These are phyloP conservation scores for Agrypnus murinus DNA, from an alignment of 2,888 invertebrate genomes.

Conservation along the genomic window DNA sequence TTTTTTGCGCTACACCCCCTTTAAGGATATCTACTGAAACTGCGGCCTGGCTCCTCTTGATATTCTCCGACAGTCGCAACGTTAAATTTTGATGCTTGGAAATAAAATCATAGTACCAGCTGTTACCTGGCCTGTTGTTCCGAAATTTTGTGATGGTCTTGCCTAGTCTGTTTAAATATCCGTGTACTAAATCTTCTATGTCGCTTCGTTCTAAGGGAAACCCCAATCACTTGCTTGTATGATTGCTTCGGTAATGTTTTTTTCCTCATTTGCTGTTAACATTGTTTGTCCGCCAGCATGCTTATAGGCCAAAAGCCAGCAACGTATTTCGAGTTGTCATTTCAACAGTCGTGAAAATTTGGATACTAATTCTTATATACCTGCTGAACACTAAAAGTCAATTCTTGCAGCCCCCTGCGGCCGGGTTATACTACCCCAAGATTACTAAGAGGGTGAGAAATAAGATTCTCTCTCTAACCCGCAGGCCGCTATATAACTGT, in stretches of 20 bases:
- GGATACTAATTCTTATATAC: no score
- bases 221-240: conserved; percentile 27
- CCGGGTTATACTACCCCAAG: no score
- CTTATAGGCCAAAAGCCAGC: no score
- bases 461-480: no score
- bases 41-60: conserved; percentile 43
- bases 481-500: no score
- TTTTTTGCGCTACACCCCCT: no score
- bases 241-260: background rate
- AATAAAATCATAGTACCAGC: conserved; percentile 46
- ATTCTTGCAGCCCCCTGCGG: no score
- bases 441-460: no score
- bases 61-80: conserved; percentile 38
- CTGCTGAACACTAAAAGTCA: no score
- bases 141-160: conserved; percentile 38
- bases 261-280: conserved; percentile 21
- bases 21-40: conserved; percentile 28
- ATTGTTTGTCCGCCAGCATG: conserved; percentile 12
- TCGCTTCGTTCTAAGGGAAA: conserved; percentile 37
- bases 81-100: conserved; percentile 41
- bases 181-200: conserved; percentile 28
- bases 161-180: conserved; percentile 43
- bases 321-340: no score
- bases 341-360: no score
- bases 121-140: conserved; percentile 50